Percentiles rank a stretch among this genome's conserved stretches.
phyloP scores from a whole-genome alignment of 2,888 invertebrate species.

The Drosophila melanosoma region DNA sequence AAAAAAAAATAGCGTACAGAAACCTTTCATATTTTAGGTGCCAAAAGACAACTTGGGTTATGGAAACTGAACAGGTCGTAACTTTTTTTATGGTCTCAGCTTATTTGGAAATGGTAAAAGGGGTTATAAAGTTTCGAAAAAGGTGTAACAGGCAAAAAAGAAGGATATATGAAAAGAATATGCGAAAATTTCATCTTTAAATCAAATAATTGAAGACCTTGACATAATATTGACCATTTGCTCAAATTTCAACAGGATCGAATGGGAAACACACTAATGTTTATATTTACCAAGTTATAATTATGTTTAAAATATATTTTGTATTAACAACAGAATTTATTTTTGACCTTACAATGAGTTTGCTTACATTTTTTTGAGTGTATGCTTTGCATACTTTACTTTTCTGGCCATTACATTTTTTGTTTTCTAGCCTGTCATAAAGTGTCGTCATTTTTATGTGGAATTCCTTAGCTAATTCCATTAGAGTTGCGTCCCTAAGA shows the following conservation, averaged over 20 bases:
- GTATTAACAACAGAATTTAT: not conserved
- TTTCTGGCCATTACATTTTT: conserved; percentile 40
- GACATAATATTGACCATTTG: not conserved
- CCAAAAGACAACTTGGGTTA: not conserved
- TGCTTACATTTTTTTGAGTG: not conserved
- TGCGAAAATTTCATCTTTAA: not conserved
- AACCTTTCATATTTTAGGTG: too few relatives aligned
- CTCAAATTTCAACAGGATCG: not conserved
- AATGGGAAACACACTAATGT: not conserved
- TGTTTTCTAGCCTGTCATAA: conserved; percentile 50
- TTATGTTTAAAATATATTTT: not conserved
- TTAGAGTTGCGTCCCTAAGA: conserved; percentile 4
- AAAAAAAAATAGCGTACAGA: not conserved
- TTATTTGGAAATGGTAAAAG: not conserved
- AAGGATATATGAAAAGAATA: not conserved
- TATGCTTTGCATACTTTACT: conserved; percentile 21
- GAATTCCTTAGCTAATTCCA: conserved; percentile 47
- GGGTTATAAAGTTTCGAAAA: not conserved
- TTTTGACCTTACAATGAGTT: not conserved
- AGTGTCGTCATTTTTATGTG: conserved; percentile 40
- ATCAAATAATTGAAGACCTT: too few relatives aligned
- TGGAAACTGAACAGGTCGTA: too few relatives aligned
- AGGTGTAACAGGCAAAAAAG: not conserved
- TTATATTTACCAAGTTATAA: not conserved
- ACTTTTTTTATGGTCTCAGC: not conserved